A percentile compares a stretch with the other conserved stretches of the same genome.
Conservation (phyloP, 2,113 vertebrate genomes). For the Excalfactoria chinensis region DNA sequence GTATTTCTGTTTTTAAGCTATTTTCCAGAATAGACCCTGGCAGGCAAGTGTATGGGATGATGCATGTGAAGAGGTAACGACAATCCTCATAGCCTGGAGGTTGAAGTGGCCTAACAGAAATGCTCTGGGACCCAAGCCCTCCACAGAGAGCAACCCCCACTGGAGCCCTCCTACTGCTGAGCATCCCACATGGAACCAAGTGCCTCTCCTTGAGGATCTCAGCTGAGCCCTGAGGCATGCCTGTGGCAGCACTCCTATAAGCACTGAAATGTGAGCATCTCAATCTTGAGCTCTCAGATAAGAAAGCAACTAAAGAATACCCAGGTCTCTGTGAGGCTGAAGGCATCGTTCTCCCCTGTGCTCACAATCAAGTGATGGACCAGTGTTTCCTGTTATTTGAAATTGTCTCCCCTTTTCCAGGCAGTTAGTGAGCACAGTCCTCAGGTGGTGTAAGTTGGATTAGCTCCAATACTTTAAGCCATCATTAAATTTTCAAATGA, state of each 20-base stretch:
- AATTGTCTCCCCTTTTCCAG: not conserved
- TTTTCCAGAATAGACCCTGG: not conserved
- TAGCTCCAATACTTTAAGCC: constrained; percentile 27
- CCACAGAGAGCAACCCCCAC: not conserved
- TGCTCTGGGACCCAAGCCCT: not conserved
- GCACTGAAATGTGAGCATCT: not conserved
- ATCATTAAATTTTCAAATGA: constrained; percentile 37
- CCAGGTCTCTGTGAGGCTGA: not conserved
- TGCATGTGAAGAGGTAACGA: not conserved
- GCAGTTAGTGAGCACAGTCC: not conserved
- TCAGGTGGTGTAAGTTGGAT: constrained; percentile 20
- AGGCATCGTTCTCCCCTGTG: not conserved
- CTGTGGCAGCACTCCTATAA: not conserved
- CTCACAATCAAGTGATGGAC: not conserved
- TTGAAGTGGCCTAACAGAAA: not conserved
- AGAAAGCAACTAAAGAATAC: not conserved
- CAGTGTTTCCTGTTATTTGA: not conserved
- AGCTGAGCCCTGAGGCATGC: not conserved
- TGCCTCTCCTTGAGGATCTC: not conserved
- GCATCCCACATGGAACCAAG: not conserved
- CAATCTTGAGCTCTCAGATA: not conserved
- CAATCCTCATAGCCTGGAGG: not conserved
- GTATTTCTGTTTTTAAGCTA: not conserved
- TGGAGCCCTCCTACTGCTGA: not conserved
- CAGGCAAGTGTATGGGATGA: not conserved